Evolutionary conservation across 2,888 invertebrate genomes (phyloP).

Genomic region (Cetonia aurata): DNA sequence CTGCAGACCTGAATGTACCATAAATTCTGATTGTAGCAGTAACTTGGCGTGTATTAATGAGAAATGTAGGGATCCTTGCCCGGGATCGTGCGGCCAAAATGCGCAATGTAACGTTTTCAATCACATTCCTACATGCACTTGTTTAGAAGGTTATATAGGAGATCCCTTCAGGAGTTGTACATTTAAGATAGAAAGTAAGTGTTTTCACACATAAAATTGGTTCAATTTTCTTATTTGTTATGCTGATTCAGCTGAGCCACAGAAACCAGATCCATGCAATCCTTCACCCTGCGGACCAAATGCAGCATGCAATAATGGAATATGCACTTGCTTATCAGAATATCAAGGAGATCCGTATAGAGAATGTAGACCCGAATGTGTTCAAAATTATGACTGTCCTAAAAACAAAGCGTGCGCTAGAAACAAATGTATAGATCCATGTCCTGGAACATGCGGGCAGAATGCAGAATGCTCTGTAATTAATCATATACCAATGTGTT

Average conservation of each 20-base stretch:
- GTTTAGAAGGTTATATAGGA: constrained; percentile 72
- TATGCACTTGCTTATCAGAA: constrained; percentile 81
- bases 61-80: constrained; percentile 84
- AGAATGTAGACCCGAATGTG: constrained; percentile 86
- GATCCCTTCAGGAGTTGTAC: constrained; percentile 71
- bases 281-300: constrained; percentile 83
- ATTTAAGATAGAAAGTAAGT: constrained; percentile 57
- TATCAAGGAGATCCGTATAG: constrained; percentile 84
- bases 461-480: constrained; percentile 83
- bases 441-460: constrained; percentile 83
- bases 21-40: constrained; percentile 80
- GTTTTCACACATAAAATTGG: constrained; percentile 58
- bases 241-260: constrained; percentile 51
- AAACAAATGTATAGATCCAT: constrained; percentile 87
- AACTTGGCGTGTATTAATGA: constrained; percentile 81
- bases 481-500: constrained; percentile 77
- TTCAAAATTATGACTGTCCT: constrained; percentile 83
- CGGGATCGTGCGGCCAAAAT: constrained; percentile 80
- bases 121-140: constrained; percentile 80
- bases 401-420: constrained; percentile 81
- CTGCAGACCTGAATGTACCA: constrained; percentile 76
- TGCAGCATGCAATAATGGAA: constrained; percentile 78
- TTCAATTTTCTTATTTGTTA: constrained; percentile 31
- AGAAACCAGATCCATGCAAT: constrained; percentile 71
- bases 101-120: constrained; percentile 82